Percentiles rank a stretch among this genome's conserved stretches.
Conservation (phyloP, 2,888 invertebrate genomes). For the Ornithoptera alexandrae region DNA sequence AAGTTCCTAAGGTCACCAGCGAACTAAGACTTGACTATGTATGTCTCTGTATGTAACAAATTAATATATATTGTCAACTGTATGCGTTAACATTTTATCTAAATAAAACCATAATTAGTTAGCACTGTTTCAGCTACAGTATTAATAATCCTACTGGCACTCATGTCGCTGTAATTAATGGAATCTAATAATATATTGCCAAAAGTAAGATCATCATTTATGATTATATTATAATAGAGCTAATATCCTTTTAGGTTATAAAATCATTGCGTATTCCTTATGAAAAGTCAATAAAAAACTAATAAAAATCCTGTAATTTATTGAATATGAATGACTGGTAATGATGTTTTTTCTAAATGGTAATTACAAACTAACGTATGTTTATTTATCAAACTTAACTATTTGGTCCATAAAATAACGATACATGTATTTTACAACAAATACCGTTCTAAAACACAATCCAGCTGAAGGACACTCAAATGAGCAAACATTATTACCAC, state of each 20-base stretch:
- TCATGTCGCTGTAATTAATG: conserved; percentile 4
- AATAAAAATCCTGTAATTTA: no score
- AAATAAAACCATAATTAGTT: neutral
- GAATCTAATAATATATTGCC: conserved; percentile 5
- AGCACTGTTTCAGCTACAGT: neutral
- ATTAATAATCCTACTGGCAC: conserved; percentile 1
- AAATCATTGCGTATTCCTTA: neutral
- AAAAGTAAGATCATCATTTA: neutral
- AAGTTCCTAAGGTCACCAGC: no score
- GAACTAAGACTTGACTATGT: no score
- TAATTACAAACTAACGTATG: no score
- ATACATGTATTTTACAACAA: neutral
- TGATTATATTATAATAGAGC: neutral
- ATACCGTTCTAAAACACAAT: conserved; percentile 59
- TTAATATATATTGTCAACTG: no score
- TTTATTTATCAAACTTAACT: no score
- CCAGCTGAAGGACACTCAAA: conserved; percentile 69
- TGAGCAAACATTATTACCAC: conserved; percentile 77
- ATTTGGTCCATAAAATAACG: neutral
- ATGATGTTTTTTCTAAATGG: no score
- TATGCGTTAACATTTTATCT: neutral
- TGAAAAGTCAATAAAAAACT: neutral
- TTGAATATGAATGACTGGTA: no score
- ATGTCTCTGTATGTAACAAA: no score
- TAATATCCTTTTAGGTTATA: neutral